Base-by-base conservation (phyloP, 2,888 invertebrate species). In the Xestia rhomboidea region DNA sequence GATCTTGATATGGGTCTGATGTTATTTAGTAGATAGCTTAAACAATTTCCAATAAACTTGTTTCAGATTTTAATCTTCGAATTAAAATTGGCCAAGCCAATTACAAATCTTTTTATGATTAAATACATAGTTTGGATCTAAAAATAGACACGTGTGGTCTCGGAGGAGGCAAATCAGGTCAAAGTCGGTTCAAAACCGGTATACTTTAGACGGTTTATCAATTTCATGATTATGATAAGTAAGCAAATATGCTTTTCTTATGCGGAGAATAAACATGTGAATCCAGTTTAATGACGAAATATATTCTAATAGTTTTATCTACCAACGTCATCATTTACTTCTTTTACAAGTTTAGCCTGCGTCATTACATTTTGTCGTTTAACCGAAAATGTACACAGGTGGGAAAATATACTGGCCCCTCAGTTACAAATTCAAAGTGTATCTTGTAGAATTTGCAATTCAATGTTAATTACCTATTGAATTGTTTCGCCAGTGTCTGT, bases 401-500 rank as follows among this genome's bases (percentile, higher is more conserved):
- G 67, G 34, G 3, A 62, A 72, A 72, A 72, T 68, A 63, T 57
- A 13, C 44, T 64, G 79, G 80, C 83, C 71, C 67, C 76, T 76
- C 62, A 69, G 62, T 73, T 67, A 79, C 34, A 71, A 79, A 78
- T 79, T 80, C 75, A 73, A 73, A 76, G 69, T 73, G 41, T 80
- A 73, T 68, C 68, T 80, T 73, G 57, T 69, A 72, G 49, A 70
- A 89, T 90, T 89, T 87, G 82, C 88, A 89, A 89, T 88, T 89
- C 85, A 90, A 89, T 88, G 85, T 87, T 89, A 90, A 90, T 89
- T 89, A 81, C 79, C 76, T 75, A 86, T 91, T 89, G 83, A 88
- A 87, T 85, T 84, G 87, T 85, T 87, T 82, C 63, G 64, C 68
- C 67, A 81, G 83, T 81, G 64, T 69, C 51, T 80, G 81, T 88